Evolutionary conservation across 2,113 vertebrate genomes (phyloP).

Genomic region (Eulemur rufifrons): DNA sequence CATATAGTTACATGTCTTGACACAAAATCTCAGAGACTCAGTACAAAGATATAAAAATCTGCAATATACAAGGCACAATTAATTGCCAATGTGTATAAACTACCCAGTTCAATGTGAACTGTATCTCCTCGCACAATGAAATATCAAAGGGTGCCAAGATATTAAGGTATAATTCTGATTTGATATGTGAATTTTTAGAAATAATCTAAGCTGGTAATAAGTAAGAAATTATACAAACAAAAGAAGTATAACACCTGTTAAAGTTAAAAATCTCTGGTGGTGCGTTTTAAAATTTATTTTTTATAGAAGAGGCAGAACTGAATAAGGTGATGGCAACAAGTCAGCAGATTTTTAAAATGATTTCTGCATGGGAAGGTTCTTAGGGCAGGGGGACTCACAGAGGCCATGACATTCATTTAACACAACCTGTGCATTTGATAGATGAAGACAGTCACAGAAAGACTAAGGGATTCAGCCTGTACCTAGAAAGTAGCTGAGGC

Average conservation of each 20-base stretch:
- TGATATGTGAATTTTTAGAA: background rate
- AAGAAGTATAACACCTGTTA: background rate
- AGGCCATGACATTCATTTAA: rapidly evolving
- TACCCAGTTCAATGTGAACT: background rate
- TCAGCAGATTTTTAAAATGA: background rate
- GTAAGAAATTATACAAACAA: background rate
- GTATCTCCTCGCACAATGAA: constrained; percentile 16
- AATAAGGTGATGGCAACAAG: background rate
- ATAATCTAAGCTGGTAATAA: background rate
- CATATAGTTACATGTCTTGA: background rate
- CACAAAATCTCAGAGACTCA: background rate
- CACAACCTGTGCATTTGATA: background rate
- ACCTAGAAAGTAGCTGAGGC: background rate
- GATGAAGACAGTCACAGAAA: background rate
- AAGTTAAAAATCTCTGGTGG: background rate
- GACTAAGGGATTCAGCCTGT: background rate
- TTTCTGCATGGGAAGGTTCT: background rate
- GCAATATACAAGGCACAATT: constrained; percentile 48
- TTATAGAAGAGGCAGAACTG: background rate
- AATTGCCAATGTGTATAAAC: constrained; percentile 12
- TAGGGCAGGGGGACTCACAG: too few species aligned
- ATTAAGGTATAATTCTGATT: background rate
- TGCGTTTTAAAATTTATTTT: background rate
- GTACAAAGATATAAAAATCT: background rate
- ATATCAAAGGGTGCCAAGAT: background rate